Evolutionary conservation across 2,888 invertebrate species (phyloP).

Genomic region (Dilophus febrilis): DNA sequence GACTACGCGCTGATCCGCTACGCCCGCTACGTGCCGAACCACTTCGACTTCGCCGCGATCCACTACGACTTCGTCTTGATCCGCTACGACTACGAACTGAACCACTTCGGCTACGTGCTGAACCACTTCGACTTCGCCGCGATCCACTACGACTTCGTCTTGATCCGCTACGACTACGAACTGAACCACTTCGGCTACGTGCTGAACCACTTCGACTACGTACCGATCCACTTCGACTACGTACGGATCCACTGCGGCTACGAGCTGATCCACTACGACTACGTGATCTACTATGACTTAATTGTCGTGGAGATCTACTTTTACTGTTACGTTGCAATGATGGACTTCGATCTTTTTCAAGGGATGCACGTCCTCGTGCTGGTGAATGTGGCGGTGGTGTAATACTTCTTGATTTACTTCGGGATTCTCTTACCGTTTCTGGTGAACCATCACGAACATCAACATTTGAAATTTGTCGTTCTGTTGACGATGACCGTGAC

Average conservation of each 20-base stretch:
- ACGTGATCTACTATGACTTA: conserved; percentile 12
- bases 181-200: conserved; percentile 13
- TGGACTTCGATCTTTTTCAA: conserved; percentile 16
- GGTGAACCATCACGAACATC: too few species aligned
- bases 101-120: conserved; percentile 14
- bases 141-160: conserved; percentile 10
- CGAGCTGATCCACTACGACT: conserved; percentile 12
- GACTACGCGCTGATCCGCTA: conserved; percentile 15
- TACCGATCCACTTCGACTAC: conserved; percentile 15
- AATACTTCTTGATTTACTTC: neutral
- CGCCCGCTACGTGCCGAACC: conserved; percentile 11
- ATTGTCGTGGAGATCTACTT: neutral
- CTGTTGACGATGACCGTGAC: too few species aligned
- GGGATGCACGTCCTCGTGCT: conserved; percentile 1
- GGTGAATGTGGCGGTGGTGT: conserved; percentile 9
- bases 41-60: conserved; percentile 17
- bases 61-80: conserved; percentile 10
- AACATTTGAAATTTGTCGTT: too few species aligned
- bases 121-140: conserved; percentile 8
- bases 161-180: conserved; percentile 10
- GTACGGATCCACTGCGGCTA: conserved; percentile 8
- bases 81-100: conserved; percentile 9
- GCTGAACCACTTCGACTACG: conserved; percentile 12
- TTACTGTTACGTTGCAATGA: conserved; percentile 17
- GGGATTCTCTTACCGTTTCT: too few species aligned